phyloP scores from a whole-genome alignment of 1,140 invertebrate genomes.

The Episyrphus balteatus region DNA sequence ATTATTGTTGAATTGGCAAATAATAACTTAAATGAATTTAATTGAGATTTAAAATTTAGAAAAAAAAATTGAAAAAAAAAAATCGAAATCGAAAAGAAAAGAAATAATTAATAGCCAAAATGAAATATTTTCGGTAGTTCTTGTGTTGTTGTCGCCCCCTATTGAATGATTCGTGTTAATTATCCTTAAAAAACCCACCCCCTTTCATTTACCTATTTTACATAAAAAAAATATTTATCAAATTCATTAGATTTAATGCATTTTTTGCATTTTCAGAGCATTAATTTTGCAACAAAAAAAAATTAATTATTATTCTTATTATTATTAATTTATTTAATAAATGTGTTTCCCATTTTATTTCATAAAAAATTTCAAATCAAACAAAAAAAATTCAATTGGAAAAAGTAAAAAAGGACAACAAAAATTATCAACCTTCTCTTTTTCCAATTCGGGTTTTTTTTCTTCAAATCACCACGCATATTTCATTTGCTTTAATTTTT shows the following conservation, averaged over 20 bases:
- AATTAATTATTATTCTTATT: too few relatives aligned
- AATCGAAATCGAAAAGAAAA: too few relatives aligned
- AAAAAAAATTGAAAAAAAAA: neutral
- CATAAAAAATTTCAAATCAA: neutral
- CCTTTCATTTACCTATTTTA: neutral
- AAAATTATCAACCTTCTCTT: neutral
- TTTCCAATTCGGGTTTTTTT: too few relatives aligned
- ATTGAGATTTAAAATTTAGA: neutral
- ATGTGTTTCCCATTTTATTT: neutral
- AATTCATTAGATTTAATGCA: neutral
- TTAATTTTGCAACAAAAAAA: neutral
- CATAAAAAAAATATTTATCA: neutral
- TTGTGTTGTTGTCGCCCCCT: slow-evolving; percentile 10
- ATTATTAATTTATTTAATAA: neutral
- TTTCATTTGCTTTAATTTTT: too few relatives aligned
- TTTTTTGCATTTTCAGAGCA: too few relatives aligned
- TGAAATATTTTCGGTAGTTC: slow-evolving; percentile 2
- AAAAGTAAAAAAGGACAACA: neutral
- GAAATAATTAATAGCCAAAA: neutral
- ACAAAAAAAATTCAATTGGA: slow-evolving; percentile 1
- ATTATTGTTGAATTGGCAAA: neutral
- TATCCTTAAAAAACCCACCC: neutral
- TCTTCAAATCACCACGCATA: too few relatives aligned
- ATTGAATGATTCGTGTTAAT: slow-evolving; percentile 6
- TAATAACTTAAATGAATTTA: too few relatives aligned